Percentiles rank a stretch among this genome's conserved stretches.
Evolutionary conservation across 2,888 invertebrate genomes (phyloP).

Genomic region (Silvanus unidentatus): DNA sequence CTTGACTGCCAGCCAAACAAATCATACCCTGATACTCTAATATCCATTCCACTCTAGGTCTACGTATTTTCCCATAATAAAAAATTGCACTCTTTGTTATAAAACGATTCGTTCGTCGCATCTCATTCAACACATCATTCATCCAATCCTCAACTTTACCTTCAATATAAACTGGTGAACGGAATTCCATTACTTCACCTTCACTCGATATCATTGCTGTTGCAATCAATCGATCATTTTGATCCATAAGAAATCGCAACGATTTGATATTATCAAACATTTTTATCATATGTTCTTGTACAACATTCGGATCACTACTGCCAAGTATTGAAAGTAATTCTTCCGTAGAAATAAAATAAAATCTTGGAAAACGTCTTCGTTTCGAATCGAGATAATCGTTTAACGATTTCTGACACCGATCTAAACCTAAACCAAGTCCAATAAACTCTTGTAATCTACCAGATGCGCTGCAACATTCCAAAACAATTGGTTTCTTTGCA

Average conservation of each 20-base stretch:
- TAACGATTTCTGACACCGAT: slow-evolving; percentile 85
- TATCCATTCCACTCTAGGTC: slow-evolving; percentile 77
- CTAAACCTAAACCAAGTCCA: slow-evolving; percentile 66
- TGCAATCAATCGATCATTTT: slow-evolving; percentile 61
- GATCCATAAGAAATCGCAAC: slow-evolving; percentile 62
- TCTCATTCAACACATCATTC: slow-evolving; percentile 76
- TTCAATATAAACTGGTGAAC: slow-evolving; percentile 62
- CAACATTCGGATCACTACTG: slow-evolving; percentile 73
- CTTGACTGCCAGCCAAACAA: slow-evolving; percentile 68
- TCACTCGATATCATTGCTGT: slow-evolving; percentile 84
- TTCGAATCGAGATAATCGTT: slow-evolving; percentile 87
- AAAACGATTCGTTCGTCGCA: slow-evolving; percentile 76
- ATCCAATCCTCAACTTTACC: slow-evolving; percentile 91
- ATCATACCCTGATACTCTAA: slow-evolving; percentile 72
- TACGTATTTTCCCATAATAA: slow-evolving; percentile 72
- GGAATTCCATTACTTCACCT: slow-evolving; percentile 81
- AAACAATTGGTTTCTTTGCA: slow-evolving; percentile 70
- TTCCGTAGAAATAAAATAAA: slow-evolving; percentile 92
- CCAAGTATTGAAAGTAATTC: slow-evolving; percentile 85
- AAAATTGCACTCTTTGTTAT: slow-evolving; percentile 84
- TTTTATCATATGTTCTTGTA: slow-evolving; percentile 92
- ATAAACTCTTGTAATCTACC: slow-evolving; percentile 71
- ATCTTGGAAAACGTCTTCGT: slow-evolving; percentile 80
- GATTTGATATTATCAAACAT: slow-evolving; percentile 90
- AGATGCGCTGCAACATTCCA: slow-evolving; percentile 67